A percentile compares a stretch with the other conserved stretches of the same genome.
Conservation (phyloP, 2,888 invertebrate species). For the Gandaritis pyraliata region DNA sequence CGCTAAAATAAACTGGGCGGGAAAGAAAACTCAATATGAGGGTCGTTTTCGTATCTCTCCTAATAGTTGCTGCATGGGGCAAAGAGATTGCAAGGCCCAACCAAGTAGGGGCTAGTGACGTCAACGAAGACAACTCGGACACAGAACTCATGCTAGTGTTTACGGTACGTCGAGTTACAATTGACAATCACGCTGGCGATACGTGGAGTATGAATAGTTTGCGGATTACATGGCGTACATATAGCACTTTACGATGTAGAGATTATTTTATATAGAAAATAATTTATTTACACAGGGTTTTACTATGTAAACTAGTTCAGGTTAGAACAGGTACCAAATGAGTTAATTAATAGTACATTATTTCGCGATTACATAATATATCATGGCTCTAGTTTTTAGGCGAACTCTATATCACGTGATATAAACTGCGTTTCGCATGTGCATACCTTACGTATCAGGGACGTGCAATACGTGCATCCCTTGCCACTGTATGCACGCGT, state of each 20-base stretch:
- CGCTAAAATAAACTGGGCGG: constrained; percentile 47
- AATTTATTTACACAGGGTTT: background rate
- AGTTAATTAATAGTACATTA: no score
- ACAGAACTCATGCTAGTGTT: constrained; percentile 67
- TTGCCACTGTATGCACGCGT: no score
- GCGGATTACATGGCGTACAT: constrained; percentile 18
- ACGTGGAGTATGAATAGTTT: constrained; percentile 27
- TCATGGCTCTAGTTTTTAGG: no score
- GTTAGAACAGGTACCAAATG: no score
- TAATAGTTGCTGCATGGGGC: constrained; percentile 51
- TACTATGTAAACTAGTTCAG: background rate
- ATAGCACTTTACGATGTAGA: constrained; percentile 6
- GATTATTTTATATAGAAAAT: background rate
- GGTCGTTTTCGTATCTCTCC: constrained; percentile 50
- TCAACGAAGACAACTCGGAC: constrained; percentile 51
- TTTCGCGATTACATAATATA: no score
- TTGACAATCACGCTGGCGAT: constrained; percentile 41
- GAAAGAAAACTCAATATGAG: constrained; percentile 55
- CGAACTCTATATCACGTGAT: no score
- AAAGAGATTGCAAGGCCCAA: constrained; percentile 46
- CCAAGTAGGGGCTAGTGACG: constrained; percentile 50
- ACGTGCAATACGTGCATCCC: no score
- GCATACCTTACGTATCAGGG: no score
- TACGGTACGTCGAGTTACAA: constrained; percentile 65
- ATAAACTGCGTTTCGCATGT: no score